Conservation (phyloP, 2,113 vertebrate species). For the Cynoglossus semilaevis region DNA sequence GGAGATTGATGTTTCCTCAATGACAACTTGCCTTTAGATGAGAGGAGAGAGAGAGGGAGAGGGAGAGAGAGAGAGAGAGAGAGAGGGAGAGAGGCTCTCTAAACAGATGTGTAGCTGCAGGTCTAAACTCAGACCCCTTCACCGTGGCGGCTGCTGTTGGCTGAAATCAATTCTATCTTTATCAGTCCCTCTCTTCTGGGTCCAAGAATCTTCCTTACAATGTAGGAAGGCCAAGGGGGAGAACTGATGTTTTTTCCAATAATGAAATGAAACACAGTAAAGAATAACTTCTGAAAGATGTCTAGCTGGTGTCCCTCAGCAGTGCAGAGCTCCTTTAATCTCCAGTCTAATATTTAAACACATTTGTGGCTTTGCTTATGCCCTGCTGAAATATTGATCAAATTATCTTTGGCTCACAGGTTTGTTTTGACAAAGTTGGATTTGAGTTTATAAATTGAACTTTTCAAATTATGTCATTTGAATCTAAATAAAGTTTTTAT, state of each 20-base stretch:
- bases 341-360: constrained; percentile 60
- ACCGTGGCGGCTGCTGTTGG: constrained; percentile 67
- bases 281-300: constrained; percentile 76
- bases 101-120: constrained; percentile 72
- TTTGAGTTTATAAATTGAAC: no score
- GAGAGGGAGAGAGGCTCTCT: constrained; percentile 27
- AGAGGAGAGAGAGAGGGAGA: constrained; percentile 36
- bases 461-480: no score
- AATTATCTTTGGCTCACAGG: constrained; percentile 7
- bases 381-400: constrained; percentile 23
- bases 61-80: constrained; percentile 9
- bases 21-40: constrained; percentile 73
- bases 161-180: constrained; percentile 82
- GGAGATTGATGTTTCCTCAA: constrained; percentile 75
- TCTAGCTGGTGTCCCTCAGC: constrained; percentile 57
- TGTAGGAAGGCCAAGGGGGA: constrained; percentile 58
- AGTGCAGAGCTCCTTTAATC: constrained; percentile 62
- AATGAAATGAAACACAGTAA: constrained; percentile 79
- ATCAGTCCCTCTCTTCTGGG: constrained; percentile 76
- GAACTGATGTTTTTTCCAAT: constrained; percentile 79
- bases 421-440: not conserved
- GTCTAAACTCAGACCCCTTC: constrained; percentile 71
- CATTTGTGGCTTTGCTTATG: constrained; percentile 24
- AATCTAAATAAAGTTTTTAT: no score
- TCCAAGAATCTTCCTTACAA: constrained; percentile 75